Conservation (phyloP, 2,797 vertebrate genomes). For the Nannoperca obscura region DNA sequence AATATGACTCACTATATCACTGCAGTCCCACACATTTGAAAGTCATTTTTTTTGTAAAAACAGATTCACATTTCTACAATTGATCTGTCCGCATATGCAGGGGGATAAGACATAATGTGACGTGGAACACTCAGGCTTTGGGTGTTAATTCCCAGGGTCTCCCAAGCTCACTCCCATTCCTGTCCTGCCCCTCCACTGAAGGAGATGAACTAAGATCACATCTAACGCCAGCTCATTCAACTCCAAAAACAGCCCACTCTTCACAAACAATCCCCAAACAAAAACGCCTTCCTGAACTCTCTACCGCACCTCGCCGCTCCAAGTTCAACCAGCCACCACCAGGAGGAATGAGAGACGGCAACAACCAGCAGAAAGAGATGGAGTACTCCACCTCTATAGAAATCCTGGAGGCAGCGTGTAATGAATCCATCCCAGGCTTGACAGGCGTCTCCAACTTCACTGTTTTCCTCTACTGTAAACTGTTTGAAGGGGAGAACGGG, state of each 20-base stretch:
- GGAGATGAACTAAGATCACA: constrained; percentile 41
- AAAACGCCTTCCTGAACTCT: constrained; percentile 23
- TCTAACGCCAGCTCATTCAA: constrained; percentile 18
- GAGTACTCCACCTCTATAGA: constrained; percentile 73
- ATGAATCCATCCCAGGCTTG: constrained; percentile 85
- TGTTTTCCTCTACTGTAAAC: constrained; percentile 91
- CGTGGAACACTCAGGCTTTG: constrained; percentile 89
- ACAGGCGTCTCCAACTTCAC: constrained; percentile 93
- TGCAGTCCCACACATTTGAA: background rate
- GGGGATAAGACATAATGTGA: constrained; percentile 91
- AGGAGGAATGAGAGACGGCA: background rate
- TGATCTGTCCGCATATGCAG: constrained; percentile 70
- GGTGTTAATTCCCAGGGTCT: constrained; percentile 85
- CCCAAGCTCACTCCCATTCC: constrained; percentile 85
- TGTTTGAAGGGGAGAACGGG: constrained; percentile 82
- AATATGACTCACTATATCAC: background rate
- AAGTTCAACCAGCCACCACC: constrained; percentile 45
- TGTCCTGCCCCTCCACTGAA: constrained; percentile 81
- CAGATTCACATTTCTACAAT: background rate
- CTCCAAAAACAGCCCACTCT: constrained; percentile 37
- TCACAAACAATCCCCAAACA: constrained; percentile 32
- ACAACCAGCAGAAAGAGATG: constrained; percentile 51
- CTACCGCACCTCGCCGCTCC: constrained; percentile 24
- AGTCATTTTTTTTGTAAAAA: background rate
- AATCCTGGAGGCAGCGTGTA: constrained; percentile 90